phyloP scores from a whole-genome alignment of 1,140 invertebrate genomes.

The Pollicipes pollicipes region DNA sequence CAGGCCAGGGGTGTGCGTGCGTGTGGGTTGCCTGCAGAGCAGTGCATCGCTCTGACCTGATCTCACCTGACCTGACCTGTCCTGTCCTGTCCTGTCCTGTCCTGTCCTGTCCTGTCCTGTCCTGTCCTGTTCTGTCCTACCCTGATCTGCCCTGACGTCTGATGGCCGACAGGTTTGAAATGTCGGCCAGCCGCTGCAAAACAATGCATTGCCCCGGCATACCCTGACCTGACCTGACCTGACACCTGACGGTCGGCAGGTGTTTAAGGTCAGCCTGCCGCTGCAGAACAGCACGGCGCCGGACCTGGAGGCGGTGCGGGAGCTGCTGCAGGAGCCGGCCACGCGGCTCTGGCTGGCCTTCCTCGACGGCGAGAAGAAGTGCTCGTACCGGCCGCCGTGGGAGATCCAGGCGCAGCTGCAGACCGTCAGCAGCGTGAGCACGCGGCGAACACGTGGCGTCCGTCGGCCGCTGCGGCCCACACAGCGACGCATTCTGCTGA shows the following conservation, averaged over 20 bases:
- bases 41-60: no score
- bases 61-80: no score
- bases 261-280: constrained; percentile 70
- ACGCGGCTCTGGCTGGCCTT: constrained; percentile 77
- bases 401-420: constrained; percentile 88
- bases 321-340: constrained; percentile 66
- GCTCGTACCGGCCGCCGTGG: constrained; percentile 39
- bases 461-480: neutral
- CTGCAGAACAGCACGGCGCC: constrained; percentile 55
- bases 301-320: constrained; percentile 53
- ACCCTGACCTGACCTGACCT: no score
- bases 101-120: no score
- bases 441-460: neutral
- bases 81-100: no score
- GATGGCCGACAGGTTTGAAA: neutral
- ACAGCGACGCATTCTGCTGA: no score
- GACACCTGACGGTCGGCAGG: constrained; percentile 23
- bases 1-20: no score
- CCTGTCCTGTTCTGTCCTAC: no score
- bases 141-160: no score
- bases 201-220: no score
- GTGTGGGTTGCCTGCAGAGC: no score
- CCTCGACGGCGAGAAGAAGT: constrained; percentile 68
- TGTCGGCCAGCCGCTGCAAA: neutral
- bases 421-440: constrained; percentile 36